phyloP scores from a whole-genome alignment of 2,797 vertebrate genomes.

The Sebastes iracundus region DNA sequence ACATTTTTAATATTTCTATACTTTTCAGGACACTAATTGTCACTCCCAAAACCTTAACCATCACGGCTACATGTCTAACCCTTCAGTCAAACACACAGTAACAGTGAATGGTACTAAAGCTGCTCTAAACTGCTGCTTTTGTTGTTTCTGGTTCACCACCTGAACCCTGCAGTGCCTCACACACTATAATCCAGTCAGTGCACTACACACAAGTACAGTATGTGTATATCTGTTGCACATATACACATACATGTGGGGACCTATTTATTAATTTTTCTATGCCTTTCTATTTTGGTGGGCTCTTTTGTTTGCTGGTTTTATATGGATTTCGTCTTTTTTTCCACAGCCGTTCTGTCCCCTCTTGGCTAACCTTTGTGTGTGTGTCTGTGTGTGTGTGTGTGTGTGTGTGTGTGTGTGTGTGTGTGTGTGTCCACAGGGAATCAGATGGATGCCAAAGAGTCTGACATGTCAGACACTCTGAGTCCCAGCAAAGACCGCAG shows the following conservation, averaged over 20 bases:
- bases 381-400: not conserved
- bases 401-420: slow-evolving; percentile 1
- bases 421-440: slow-evolving; percentile 81
- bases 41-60: not conserved
- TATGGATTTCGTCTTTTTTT: not conserved
- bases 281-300: not conserved
- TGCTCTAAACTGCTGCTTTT: not conserved
- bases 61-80: not conserved
- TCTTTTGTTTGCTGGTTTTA: not conserved
- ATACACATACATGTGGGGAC: not conserved
- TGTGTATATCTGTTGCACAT: no score
- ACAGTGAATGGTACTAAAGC: not conserved
- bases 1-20: not conserved
- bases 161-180: not conserved
- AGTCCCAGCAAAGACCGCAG: slow-evolving; percentile 98
- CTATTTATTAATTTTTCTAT: not conserved
- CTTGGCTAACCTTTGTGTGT: not conserved
- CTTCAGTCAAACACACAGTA: not conserved
- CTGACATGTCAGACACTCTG: slow-evolving; percentile 96
- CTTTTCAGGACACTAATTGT: not conserved
- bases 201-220: not conserved
- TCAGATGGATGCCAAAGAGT: slow-evolving; percentile 92
- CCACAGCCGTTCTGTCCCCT: not conserved
- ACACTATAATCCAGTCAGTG: not conserved
- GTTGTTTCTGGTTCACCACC: slow-evolving; percentile 1